Evolutionary conservation across 2,797 vertebrate genomes (phyloP), one percentile per base, ranked within the genome.

Genomic region (Artibeus jamaicensis): DNA sequence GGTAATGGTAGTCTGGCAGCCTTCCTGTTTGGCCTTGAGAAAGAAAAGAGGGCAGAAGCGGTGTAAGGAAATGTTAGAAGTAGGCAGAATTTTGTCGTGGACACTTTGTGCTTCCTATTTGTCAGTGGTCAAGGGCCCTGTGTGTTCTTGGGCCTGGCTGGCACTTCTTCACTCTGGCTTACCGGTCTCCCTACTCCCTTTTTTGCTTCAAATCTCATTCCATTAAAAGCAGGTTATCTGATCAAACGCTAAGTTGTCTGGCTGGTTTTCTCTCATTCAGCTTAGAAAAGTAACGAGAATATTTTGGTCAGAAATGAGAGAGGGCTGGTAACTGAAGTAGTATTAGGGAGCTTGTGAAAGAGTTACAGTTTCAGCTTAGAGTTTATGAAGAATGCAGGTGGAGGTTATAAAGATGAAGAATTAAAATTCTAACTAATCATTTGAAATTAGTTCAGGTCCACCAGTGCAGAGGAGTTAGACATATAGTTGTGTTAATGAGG

Each of bases 271-370:
- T 81, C 11, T 76, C 37, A 50, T 48, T 50, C 53, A 9, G 37
- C 73, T 91, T 73, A 82, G 85, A 92, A 77, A 78, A 82, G 67
- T n/a, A 70, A 70, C 3, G 24, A 67, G 10, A 50, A 8, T 85
- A 19, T 46, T 70, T 67, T 37, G 62, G 59, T 87, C 37, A 96
- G 59, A 90, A 93, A 62, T 71, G 71, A 83, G 71, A 94, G 53
- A 19, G 70, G 19, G 22, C 22, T 84, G 19, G 22, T 37, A 79
- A 83, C 14, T 29, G 44, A 68, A 53, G 32, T 53, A 81, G 12
- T 16, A 50, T 83, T 74, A 82, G 59, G 24, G 70, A 91, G 7
- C 9, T 2, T 78, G 37, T 83, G 65, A 88, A 84, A 87, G 79
- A 62, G 32, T 71, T 50, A 42, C 11, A 53, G 16, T 81, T 74